Conservation (phyloP, 2,797 vertebrate genomes). For the Chaetophractus vellerosus region DNA sequence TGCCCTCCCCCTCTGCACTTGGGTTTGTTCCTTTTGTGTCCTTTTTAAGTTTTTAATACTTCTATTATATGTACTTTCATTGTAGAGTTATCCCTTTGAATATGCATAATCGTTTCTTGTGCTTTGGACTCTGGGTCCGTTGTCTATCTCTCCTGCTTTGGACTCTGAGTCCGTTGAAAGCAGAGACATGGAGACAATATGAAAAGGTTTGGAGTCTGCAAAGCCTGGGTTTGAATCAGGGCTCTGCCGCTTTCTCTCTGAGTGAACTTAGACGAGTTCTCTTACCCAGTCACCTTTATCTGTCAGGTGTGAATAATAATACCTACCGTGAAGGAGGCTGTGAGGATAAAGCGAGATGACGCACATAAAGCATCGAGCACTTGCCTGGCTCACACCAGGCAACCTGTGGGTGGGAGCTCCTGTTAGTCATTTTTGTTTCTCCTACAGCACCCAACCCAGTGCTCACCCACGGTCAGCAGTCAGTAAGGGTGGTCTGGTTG, state of each 20-base stretch:
- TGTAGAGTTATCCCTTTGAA: neutral
- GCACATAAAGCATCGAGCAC: fast-evolving
- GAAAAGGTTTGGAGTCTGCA: neutral
- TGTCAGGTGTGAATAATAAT: fast-evolving
- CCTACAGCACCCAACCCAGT: fast-evolving
- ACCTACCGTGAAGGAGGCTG: fast-evolving
- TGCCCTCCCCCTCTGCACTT: neutral
- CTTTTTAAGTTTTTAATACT: neutral
- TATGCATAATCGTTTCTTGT: neutral
- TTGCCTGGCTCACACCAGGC: neutral
- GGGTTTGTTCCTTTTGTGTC: neutral
- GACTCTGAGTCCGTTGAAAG: neutral
- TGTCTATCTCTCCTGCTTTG: neutral
- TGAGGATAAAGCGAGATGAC: neutral
- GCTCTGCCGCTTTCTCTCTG: neutral
- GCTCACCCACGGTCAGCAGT: too few relatives aligned
- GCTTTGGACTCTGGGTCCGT: too few relatives aligned
- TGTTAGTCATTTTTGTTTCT: too few relatives aligned
- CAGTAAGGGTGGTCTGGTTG: neutral
- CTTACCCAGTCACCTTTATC: neutral
- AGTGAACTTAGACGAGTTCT: neutral
- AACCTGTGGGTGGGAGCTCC: too few relatives aligned
- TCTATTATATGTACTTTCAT: neutral
- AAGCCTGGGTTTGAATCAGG: neutral
- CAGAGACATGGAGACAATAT: neutral